Base-by-base conservation (phyloP, 2,888 invertebrate species). In the Nysson spinosus region DNA sequence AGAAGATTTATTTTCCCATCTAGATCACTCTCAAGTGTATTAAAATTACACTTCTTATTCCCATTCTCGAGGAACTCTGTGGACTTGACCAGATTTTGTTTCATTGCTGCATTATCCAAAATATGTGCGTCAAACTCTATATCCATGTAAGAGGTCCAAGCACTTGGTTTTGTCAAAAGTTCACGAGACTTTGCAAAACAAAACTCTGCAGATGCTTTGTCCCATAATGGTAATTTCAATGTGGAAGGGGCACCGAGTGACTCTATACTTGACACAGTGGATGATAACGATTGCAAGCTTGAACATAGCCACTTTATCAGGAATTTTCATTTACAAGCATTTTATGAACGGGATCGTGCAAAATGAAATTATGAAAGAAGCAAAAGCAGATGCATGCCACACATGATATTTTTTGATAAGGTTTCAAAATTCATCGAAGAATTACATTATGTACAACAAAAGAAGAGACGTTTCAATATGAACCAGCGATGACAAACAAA, bases 131-230 rank as follows among this genome's bases (percentile, higher is more conserved):
- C 84, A 12, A 86, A 80, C 5, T 86, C 87, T 2, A 85, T 80
- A 39, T 86, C 85, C 70, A 85, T 81, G 61, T 87, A 87, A 0
- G 83, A 84, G 0, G 85, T 79, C 87, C 86, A 87, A 3, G 84
- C 83, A 32, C 79, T 85, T 0, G 92, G 92, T 44, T 91, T 90
- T 28, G 91, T 91, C 1, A 93, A 86, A 9, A 93, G 87, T 82
- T 93, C 93, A 3, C 92, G 90, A 0, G 93, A 93, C 78, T 92
- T 92, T 28, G 93, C 92, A 79, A 93, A 93, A 81, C 92, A 92
- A 81, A 92, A 93, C 84, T 93, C 93, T 0, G 92, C 92, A 7
- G 91, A 92, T n/a, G 92, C 92, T 83, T 92, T 92, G 84, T 93
- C 93, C 90, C 93, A 93, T 11, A 93, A 86, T 1, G 93, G 93